These are phyloP conservation scores for Mythimna lalbum DNA, from an alignment of 2,888 invertebrate species.

Conservation along the genomic window DNA sequence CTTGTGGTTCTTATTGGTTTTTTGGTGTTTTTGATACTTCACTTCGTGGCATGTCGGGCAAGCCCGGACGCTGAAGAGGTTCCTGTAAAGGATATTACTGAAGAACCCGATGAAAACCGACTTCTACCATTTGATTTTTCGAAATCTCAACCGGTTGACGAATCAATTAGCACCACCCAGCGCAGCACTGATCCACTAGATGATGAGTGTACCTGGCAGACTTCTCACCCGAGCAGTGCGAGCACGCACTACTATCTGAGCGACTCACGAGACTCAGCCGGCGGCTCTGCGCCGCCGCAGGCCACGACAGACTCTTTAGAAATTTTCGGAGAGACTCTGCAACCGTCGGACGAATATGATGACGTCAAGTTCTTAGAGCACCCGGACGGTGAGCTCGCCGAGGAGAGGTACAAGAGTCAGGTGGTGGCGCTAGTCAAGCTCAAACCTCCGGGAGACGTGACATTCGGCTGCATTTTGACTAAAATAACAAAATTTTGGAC, in stretches of 20 bases:
- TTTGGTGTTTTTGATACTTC: conserved; percentile 78
- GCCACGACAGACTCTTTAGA: conserved; percentile 9
- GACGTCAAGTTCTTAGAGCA: conserved; percentile 44
- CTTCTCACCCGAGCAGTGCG: conserved; percentile 75
- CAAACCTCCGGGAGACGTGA: conserved; percentile 71
- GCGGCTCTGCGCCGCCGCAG: background rate
- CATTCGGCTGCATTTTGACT: conserved; percentile 82
- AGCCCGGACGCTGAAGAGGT: background rate
- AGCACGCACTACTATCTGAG: conserved; percentile 70
- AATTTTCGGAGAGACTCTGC: conserved; percentile 4
- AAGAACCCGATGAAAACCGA: too few relatives aligned
- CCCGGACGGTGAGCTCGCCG: conserved; percentile 59
- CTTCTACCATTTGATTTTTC: background rate
- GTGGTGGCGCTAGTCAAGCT: conserved; percentile 79
- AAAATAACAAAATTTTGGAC: conserved; percentile 77
- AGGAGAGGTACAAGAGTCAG: conserved; percentile 60
- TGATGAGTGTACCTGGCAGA: conserved; percentile 79
- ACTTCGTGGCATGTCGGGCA: conserved; percentile 74
- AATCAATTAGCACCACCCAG: background rate
- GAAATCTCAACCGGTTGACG: background rate
- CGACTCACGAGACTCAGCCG: background rate
- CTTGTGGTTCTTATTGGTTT: conserved; percentile 73
- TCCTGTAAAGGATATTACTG: too few relatives aligned
- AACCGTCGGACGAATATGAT: conserved; percentile 29
- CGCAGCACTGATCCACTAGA: conserved; percentile 54